These are phyloP conservation scores for Incurvaria masculella DNA, from an alignment of 2,888 invertebrate species.

Conservation along the genomic window DNA sequence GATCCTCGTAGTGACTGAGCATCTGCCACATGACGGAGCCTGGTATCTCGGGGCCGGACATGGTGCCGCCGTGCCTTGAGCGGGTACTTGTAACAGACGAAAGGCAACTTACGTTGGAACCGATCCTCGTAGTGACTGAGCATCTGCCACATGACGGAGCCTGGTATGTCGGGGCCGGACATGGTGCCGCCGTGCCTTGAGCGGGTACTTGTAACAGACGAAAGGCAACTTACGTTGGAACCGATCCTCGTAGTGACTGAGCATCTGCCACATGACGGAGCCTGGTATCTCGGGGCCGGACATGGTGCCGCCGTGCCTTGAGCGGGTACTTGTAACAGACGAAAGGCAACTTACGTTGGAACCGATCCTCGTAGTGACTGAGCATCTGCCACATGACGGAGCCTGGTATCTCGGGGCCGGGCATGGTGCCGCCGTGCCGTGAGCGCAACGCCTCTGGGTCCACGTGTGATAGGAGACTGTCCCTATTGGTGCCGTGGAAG, in stretches of 20 bases:
- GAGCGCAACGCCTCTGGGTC: conserved; percentile 57
- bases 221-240: conserved; percentile 58
- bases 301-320: conserved; percentile 64
- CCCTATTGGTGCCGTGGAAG: conserved; percentile 70
- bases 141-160: conserved; percentile 64
- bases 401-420: conserved; percentile 61
- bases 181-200: not conserved
- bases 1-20: conserved; percentile 62
- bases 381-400: conserved; percentile 65
- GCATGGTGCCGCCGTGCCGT: conserved; percentile 65
- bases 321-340: too few species aligned
- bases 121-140: conserved; percentile 63
- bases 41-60: conserved; percentile 60
- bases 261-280: conserved; percentile 62
- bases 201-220: too few species aligned
- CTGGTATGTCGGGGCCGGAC: conserved; percentile 21
- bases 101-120: conserved; percentile 58
- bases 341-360: conserved; percentile 54
- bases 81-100: too few species aligned
- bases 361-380: conserved; percentile 62
- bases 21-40: conserved; percentile 66
- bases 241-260: conserved; percentile 62
- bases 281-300: conserved; percentile 63
- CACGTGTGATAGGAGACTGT: conserved; percentile 57
- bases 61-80: conserved; percentile 62